Conservation (phyloP, 1,140 invertebrate species). For the Oedothorax gibbosus region DNA sequence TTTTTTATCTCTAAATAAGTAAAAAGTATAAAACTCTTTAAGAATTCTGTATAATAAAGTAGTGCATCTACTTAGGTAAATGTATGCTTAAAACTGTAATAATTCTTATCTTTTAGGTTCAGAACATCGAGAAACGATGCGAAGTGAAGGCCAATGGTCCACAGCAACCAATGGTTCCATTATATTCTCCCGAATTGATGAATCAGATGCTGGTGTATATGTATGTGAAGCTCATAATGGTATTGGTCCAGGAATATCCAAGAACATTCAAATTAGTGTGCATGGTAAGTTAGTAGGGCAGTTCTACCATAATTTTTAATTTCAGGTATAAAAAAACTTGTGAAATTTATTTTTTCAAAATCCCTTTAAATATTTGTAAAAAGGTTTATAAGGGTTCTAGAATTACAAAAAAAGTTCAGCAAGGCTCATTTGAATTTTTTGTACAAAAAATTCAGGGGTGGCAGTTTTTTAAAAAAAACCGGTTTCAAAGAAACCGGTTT, state of each 20-base stretch:
- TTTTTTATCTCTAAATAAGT: not conserved
- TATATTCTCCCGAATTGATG: constrained; percentile 62
- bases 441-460: too few relatives aligned
- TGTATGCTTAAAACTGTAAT: not conserved
- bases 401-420: too few relatives aligned
- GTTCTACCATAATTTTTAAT: too few relatives aligned
- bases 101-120: not conserved
- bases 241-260: constrained; percentile 68
- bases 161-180: constrained; percentile 66
- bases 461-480: too few relatives aligned
- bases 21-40: not conserved
- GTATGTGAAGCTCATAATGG: constrained; percentile 69
- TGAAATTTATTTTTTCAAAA: too few relatives aligned
- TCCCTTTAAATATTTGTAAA: too few relatives aligned
- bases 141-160: constrained; percentile 60
- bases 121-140: constrained; percentile 31
- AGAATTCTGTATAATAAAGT: not conserved
- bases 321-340: too few relatives aligned
- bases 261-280: constrained; percentile 68
- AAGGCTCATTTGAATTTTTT: too few relatives aligned
- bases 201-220: constrained; percentile 69
- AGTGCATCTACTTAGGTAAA: not conserved
- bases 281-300: constrained; percentile 64
- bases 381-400: too few relatives aligned
- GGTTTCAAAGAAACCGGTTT: too few relatives aligned